Base-by-base conservation (phyloP, 2,797 vertebrate species). In the Tiaroga cobitis region DNA sequence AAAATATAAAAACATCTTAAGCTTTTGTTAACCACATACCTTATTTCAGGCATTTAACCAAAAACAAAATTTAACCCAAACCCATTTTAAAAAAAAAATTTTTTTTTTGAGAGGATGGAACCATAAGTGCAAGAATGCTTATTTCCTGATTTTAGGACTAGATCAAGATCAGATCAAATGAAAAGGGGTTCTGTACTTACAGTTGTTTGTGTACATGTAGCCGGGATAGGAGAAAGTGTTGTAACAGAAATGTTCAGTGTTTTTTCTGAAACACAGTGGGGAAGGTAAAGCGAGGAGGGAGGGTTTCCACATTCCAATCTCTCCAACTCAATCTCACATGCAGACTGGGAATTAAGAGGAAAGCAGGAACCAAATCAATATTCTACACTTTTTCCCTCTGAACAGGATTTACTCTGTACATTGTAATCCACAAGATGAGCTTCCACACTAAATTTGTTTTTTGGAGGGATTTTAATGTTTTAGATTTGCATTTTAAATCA, bases 361-460 rank as follows among this genome's bases (percentile, higher is more conserved):
- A 83, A 49, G 29, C 81, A 74, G 75, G 46, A 59, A 56, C 39
- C 69, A 80, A 79, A 74, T 80, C 56, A 65, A 49, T 54, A 32
- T 87, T 39, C 32, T 41, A 19, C 13, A 70, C n/a, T 68, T 49
- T 39, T 73, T 16, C 59, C 73, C 32, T 80, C 3, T 13, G 7
- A 63, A 78, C 9, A 65, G 41, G 80, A 82, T 81, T 51, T 78
- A 51, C 26, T 41, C n/a, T 63, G 1, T 54, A 29, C 29, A 32
- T 51, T 78, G 41, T 79, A 72, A 86, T 78, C 74, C 80, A 83
- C 34, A 79, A 67, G 49, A 72, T 81, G 59, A 75, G 32, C n/a
- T 81, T 81, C 69, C 15, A 43, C 3, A 59, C 67, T 72, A 34
- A 78, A 86, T 29, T 8, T 54, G 26, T 24, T 78, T 68, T 74